Evolutionary conservation across 2,797 vertebrate genomes (phyloP).

Genomic region (Pseudochirops cupreus): DNA sequence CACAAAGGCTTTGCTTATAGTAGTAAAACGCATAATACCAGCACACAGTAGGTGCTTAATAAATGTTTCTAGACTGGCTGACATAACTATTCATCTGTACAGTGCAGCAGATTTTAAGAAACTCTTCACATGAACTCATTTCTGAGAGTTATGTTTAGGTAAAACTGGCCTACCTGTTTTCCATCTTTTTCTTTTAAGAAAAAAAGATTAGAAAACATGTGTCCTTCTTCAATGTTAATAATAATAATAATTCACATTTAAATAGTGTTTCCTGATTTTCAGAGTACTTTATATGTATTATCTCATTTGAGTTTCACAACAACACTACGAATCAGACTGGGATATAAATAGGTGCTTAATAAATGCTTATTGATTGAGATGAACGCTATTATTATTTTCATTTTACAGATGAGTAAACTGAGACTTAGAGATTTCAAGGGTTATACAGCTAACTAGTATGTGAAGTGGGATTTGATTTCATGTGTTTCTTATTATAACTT

Average conservation of each 20-base stretch:
- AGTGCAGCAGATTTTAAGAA: slow-evolving; percentile 46
- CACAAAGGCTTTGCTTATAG: neutral
- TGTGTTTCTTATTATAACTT: neutral
- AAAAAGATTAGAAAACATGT: slow-evolving; percentile 25
- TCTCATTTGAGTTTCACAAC: neutral
- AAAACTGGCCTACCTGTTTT: slow-evolving; percentile 43
- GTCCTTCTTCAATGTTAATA: slow-evolving; percentile 9
- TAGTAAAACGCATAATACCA: neutral
- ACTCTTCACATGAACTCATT: too few relatives aligned
- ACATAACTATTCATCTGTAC: neutral
- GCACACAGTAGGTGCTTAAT: neutral
- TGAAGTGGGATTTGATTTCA: neutral
- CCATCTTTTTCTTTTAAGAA: neutral
- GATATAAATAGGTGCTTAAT: neutral
- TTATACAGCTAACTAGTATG: neutral
- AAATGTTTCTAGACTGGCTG: neutral
- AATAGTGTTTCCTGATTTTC: neutral
- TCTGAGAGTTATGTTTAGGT: neutral
- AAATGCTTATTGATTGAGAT: neutral
- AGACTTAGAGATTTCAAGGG: neutral
- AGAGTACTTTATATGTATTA: neutral
- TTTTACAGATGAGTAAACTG: neutral
- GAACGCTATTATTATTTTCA: neutral
- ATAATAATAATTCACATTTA: neutral
- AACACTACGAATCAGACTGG: neutral